Evolutionary conservation across 2,888 invertebrate genomes (phyloP).

Genomic region (Tuta absoluta): DNA sequence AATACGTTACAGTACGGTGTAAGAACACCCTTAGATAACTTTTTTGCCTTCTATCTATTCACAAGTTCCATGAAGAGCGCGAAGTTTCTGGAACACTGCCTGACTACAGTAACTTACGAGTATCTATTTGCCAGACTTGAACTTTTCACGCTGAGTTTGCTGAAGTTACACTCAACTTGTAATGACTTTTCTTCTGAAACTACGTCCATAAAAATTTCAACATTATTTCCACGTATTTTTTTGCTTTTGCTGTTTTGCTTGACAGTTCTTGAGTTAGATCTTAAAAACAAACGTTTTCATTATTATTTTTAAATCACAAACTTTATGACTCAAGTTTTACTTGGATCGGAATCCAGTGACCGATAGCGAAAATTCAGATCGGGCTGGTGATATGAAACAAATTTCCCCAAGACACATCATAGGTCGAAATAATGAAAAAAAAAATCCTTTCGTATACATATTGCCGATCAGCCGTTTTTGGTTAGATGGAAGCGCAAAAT

Average conservation of each 20-base stretch:
- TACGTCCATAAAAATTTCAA: constrained; percentile 3
- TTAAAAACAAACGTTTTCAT: not conserved
- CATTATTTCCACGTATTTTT: constrained; percentile 14
- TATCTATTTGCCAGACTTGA: constrained; percentile 19
- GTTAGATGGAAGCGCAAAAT: too few relatives aligned
- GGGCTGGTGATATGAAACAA: too few relatives aligned
- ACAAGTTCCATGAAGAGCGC: constrained; percentile 33
- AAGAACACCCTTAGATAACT: not conserved
- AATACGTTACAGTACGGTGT: not conserved
- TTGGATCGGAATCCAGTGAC: too few relatives aligned
- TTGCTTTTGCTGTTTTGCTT: constrained; percentile 16
- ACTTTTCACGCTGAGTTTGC: constrained; percentile 1
- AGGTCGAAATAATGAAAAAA: too few relatives aligned
- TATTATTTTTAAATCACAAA: too few relatives aligned
- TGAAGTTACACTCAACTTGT: not conserved
- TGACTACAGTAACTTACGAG: constrained; percentile 22
- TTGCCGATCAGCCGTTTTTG: too few relatives aligned
- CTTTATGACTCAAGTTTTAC: too few relatives aligned
- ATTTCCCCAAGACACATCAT: too few relatives aligned
- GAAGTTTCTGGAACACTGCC: constrained; percentile 45
- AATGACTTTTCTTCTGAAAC: constrained; percentile 15
- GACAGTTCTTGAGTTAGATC: not conserved
- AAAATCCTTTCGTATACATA: too few relatives aligned
- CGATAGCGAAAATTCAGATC: too few relatives aligned
- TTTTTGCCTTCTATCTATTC: constrained; percentile 29